Percentiles rank a stretch among this genome's conserved stretches.
These are phyloP conservation scores for Eriocheir sinensis DNA, from an alignment of 1,140 invertebrate genomes.

Conservation along the genomic window DNA sequence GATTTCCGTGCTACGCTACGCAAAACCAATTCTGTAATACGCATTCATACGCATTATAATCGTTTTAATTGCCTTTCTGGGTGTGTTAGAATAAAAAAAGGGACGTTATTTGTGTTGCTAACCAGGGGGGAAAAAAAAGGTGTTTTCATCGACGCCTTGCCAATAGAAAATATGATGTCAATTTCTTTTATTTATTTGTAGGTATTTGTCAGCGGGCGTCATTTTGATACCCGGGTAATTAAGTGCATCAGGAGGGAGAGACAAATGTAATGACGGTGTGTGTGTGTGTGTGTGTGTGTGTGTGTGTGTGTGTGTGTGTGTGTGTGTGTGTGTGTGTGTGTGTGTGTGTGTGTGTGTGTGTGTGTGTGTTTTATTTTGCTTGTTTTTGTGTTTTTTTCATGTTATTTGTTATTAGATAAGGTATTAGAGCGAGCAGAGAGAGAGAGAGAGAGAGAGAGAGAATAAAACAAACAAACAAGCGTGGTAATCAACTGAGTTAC, in stretches of 20 bases:
- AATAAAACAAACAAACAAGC: neutral
- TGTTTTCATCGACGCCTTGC: neutral
- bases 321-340: neutral
- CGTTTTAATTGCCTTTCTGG: neutral
- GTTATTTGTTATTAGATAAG: too few species aligned
- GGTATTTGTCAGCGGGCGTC: neutral
- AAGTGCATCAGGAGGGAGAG: constrained; percentile 9
- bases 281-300: too few species aligned
- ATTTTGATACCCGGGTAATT: constrained; percentile 4
- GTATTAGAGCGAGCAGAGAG: too few species aligned
- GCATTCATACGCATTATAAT: neutral
- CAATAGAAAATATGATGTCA: constrained; percentile 15
- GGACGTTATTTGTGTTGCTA: neutral
- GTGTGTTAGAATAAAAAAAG: neutral
- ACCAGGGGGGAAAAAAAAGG: neutral
- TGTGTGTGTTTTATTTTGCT: too few species aligned
- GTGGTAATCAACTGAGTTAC: neutral
- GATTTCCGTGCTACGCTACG: too few species aligned
- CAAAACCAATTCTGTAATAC: too few species aligned
- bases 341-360: too few species aligned
- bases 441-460: constrained; percentile 21
- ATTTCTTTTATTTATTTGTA: constrained; percentile 15
- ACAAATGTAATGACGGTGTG: neutral
- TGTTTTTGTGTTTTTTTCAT: too few species aligned
- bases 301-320: neutral